Evolutionary conservation across 30 jellyfish, hydroid and myxozoan species (phyloP).

Genomic region (Hydractinia symbiolongicarpus): DNA sequence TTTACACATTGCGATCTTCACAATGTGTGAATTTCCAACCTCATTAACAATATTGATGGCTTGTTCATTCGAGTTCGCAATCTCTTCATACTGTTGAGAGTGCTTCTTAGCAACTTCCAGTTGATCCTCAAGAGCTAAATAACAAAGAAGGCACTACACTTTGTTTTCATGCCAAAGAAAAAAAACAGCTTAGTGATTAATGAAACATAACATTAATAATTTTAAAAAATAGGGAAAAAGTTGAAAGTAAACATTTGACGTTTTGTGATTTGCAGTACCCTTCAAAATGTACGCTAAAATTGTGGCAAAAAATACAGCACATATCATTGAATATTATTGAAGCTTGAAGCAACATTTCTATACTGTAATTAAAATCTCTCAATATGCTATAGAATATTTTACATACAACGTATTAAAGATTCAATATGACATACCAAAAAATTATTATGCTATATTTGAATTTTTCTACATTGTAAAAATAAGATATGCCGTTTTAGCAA

Average conservation of each 20-base stretch:
- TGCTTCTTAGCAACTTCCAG: constrained; percentile 51
- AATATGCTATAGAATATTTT: too few relatives aligned
- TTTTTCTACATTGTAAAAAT: too few relatives aligned
- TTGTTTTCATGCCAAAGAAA: neutral
- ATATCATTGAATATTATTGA: too few relatives aligned
- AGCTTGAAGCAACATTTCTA: too few relatives aligned
- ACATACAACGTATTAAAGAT: too few relatives aligned
- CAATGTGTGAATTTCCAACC: constrained; percentile 5
- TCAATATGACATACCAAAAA: too few relatives aligned
- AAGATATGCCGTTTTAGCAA: too few relatives aligned
- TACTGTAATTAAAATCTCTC: too few relatives aligned
- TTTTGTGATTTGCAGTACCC: neutral
- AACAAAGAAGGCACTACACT: neutral
- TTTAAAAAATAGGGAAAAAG: neutral
- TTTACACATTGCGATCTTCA: too few relatives aligned
- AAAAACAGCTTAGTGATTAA: neutral
- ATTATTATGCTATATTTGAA: too few relatives aligned
- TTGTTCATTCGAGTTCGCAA: constrained; percentile 70
- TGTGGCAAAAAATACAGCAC: too few relatives aligned
- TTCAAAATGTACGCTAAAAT: too few relatives aligned
- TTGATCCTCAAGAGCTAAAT: constrained; percentile 58
- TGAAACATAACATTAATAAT: neutral
- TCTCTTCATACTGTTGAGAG: constrained; percentile 80
- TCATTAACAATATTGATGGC: constrained; percentile 59
- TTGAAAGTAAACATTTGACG: neutral